These are phyloP conservation scores for Neomorphus geoffroyi DNA, from an alignment of 2,797 vertebrate species.

Conservation along the genomic window DNA sequence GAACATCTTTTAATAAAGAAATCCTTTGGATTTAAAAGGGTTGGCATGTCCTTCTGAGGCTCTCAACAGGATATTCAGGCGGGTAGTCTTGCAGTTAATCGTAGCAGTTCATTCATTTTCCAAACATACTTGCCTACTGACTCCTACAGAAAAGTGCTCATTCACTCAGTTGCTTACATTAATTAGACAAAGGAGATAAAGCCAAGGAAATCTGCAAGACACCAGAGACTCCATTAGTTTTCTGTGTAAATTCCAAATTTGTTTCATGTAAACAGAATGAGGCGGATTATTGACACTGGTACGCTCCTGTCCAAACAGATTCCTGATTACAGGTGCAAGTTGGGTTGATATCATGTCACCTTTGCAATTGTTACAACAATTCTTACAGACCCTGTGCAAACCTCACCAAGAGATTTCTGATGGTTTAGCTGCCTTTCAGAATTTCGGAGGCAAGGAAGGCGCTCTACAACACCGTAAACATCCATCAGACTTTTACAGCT, in stretches of 20 bases:
- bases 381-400: not conserved
- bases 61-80: not conserved
- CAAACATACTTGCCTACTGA: not conserved
- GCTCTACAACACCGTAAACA: not conserved
- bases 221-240: slow-evolving; percentile 21
- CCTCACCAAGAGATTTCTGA: not conserved
- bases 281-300: not conserved
- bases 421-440: not conserved
- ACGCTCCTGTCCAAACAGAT: not conserved
- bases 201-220: not conserved
- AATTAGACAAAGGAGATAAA: slow-evolving; percentile 5
- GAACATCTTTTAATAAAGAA: slow-evolving; percentile 43
- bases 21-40: not conserved
- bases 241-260: slow-evolving; percentile 31
- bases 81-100: not conserved
- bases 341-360: not conserved
- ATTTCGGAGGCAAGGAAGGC: not conserved
- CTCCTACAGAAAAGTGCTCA: not conserved
- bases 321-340: not conserved
- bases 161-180: not conserved
- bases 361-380: not conserved
- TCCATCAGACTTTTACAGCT: not conserved
- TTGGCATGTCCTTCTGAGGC: not conserved
- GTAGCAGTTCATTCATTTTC: slow-evolving; percentile 1
- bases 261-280: not conserved